Base-by-base conservation (phyloP, 2,888 invertebrate species). In the Drosophila paracracens region DNA sequence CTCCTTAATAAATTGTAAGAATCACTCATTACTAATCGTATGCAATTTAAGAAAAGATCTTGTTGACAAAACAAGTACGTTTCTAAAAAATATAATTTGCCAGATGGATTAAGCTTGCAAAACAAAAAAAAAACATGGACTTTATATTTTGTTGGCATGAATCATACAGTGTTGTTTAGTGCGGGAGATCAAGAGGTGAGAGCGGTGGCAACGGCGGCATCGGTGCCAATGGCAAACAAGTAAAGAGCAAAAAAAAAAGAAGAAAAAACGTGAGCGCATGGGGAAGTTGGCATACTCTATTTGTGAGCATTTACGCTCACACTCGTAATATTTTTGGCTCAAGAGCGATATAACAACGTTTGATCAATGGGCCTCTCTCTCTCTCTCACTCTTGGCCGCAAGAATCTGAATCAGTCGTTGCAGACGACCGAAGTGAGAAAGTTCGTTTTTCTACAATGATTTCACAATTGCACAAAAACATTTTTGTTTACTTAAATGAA, bases 71-170 rank as follows among this genome's bases (percentile, higher is more conserved):
- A 62, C 51, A 62, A 50, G 59, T 69, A 74, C 52, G 70, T 71
- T 56, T 54, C 31, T n/a, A 43, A 43, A 66, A 52, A 61, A 65
- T 66, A 64, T 72, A 64, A 50, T 69, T 67, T 2, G 53, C 62
- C 62, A 52, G 46, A 65, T 79, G 79, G 79, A 72, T 79, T 79
- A 74, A 72, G 54, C 54, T 66, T 48, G 54, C 51, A 54, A 67
- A 52, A 33, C 16, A 66, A 48, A 69, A 66, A 66, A 52, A 69
- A 65, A 83, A 77, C 69, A 80, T 82, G 74, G 75, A 87, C 80
- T 82, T 87, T 78, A 87, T 83, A 82, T 84, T 80, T 74, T 46
- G 25, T 82, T 78, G 80, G 73, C 74, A 87, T 84, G 84, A 84
- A 76, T 84, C 84, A 84, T 68, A 29, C 50, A 25, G 21, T n/a